These are phyloP conservation scores for Oncorhynchus gorbuscha DNA, from an alignment of 2,113 vertebrate genomes.

Conservation along the genomic window DNA sequence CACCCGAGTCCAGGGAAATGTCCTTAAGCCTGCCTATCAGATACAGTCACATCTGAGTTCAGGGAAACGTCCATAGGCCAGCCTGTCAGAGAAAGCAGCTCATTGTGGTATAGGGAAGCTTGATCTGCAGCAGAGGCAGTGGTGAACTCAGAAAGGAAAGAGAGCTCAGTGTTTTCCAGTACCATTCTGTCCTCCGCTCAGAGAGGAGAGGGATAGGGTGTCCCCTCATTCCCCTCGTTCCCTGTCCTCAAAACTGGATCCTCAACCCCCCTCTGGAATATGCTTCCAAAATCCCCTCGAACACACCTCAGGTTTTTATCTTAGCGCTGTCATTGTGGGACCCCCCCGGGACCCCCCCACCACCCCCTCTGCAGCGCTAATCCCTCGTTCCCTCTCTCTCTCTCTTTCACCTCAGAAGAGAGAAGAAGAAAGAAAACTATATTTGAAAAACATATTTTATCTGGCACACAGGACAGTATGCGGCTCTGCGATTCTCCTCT, in stretches of 20 bases:
- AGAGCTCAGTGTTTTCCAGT: not conserved
- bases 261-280: slow-evolving; percentile 2
- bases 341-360: not conserved
- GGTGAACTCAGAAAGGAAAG: not conserved
- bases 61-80: too few relatives aligned
- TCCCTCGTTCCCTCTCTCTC: not conserved
- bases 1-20: too few relatives aligned
- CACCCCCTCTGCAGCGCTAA: not conserved
- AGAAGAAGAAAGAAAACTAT: slow-evolving; percentile 11
- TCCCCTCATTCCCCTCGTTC: not conserved
- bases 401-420: slow-evolving; percentile 27
- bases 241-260: not conserved
- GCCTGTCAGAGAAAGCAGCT: not conserved
- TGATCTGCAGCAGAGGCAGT: not conserved
- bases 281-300: not conserved
- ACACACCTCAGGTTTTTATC: not conserved
- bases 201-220: not conserved
- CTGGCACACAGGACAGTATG: slow-evolving; percentile 27
- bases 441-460: slow-evolving; percentile 18
- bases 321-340: slow-evolving; percentile 2
- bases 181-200: too few relatives aligned
- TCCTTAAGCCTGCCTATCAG: too few relatives aligned
- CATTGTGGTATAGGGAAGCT: not conserved
- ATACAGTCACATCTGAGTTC: too few relatives aligned
- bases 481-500: slow-evolving; percentile 9